phyloP scores from a whole-genome alignment of 2,888 invertebrate genomes.

The Chalcis sispes region DNA sequence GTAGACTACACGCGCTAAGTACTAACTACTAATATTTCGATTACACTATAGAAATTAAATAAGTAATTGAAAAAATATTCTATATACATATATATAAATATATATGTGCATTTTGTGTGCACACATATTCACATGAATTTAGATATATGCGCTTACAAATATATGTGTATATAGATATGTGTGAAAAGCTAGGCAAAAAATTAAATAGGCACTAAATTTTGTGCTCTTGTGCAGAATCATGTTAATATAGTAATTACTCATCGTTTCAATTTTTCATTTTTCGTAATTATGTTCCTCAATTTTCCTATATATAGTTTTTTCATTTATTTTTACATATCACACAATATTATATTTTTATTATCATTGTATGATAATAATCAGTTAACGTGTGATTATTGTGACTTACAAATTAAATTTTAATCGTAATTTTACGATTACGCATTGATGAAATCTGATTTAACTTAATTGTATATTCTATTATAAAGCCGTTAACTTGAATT shows the following conservation, averaged over 20 bases:
- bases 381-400: constrained; percentile 53
- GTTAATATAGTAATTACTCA: constrained; percentile 24
- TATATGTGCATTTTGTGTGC: background rate
- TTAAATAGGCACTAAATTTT: constrained; percentile 47
- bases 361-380: constrained; percentile 43
- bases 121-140: constrained; percentile 2
- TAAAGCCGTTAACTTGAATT: constrained; percentile 43
- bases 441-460: constrained; percentile 36
- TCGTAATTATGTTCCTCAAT: constrained; percentile 49
- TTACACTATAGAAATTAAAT: constrained; percentile 11
- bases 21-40: constrained; percentile 43
- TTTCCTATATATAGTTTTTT: constrained; percentile 32
- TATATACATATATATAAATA: constrained; percentile 9
- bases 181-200: constrained; percentile 31
- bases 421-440: constrained; percentile 43
- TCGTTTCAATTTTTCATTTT: constrained; percentile 31
- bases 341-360: constrained; percentile 43
- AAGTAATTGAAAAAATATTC: constrained; percentile 18
- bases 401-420: constrained; percentile 46
- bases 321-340: constrained; percentile 23
- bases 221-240: constrained; percentile 25
- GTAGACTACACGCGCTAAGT: constrained; percentile 17
- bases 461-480: constrained; percentile 39
- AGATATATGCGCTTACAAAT: constrained; percentile 22
- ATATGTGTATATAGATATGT: constrained; percentile 4